Evolutionary conservation across 2,888 invertebrate genomes (phyloP), one percentile per base, ranked within the genome.

Genomic region (Meta bourneti): DNA sequence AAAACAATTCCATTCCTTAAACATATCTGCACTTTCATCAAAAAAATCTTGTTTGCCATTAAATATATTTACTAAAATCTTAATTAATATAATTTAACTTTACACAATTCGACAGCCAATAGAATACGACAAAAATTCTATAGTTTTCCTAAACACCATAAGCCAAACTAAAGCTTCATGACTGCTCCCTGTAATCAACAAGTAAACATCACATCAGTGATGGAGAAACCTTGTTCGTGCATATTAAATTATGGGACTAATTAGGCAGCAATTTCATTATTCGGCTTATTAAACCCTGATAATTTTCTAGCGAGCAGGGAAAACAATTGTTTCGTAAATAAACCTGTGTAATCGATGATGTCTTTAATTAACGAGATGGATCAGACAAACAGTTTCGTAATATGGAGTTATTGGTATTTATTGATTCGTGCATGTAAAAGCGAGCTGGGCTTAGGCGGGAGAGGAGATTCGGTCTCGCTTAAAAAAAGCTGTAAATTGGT

Each of bases 341-440:
- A 61, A 61, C 8, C 11, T 61, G 16, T 61, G 61, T 61, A 61
- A 61, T 61, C 61, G 61, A 61, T 61, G 61, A 61, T 61, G 61
- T 61, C 11, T 61, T 61, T 61, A 61, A 61, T 61, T 61, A 16
- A 80, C 9, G 13, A n/a, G 79, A 34, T 61, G 79, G 19, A 80
- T 19, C 49, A 20, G 61, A 61, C 13, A 80, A 34, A 11, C 51
- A 48, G 8, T 48, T 34, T 74, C n/a, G 7, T 19, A 74, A 11
- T 34, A 19, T 19, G 5, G 8, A 61, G 61, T 61, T 16, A 61
- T 61, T 11, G 61, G 61, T 16, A 16, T 61, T 61, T 61, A 61
- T 61, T 61, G 61, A 61, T 61, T 61, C 61, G 16, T 61, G 16
- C 4, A 16, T 16, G 11, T 61, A 16, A 61, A 61, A 61, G 61